These are phyloP conservation scores for Anthoscopus minutus DNA, from an alignment of 2,113 vertebrate genomes.

Conservation along the genomic window DNA sequence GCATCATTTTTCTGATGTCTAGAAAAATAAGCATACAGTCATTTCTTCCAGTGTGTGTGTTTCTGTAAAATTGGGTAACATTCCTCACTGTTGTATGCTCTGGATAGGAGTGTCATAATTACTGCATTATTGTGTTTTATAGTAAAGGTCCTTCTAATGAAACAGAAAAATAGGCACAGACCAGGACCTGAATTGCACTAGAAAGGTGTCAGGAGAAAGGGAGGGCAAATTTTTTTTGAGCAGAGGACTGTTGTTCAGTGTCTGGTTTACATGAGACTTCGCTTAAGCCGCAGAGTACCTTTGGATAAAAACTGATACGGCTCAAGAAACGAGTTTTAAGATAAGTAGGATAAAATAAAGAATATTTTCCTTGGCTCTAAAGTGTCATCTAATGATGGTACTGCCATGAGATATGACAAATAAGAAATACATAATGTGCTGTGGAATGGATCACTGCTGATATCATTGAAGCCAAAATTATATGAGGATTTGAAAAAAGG, in stretches of 20 bases:
- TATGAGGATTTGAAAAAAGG: neutral
- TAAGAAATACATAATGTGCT: neutral
- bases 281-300: neutral
- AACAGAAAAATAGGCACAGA: neutral
- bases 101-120: neutral
- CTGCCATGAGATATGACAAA: neutral
- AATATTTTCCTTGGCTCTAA: neutral
- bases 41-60: neutral
- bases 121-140: neutral
- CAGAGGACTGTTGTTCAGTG: neutral
- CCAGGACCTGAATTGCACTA: neutral
- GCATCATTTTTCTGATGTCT: neutral
- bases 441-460: neutral
- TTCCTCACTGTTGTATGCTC: neutral
- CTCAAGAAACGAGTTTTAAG: neutral
- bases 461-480: neutral
- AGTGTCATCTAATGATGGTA: accelerated
- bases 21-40: neutral
- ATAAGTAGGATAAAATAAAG: neutral
- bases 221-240: neutral
- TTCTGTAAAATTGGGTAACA: neutral
- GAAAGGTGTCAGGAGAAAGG: neutral
- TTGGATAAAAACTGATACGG: neutral
- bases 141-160: neutral
- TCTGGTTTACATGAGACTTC: neutral